phyloP scores from a whole-genome alignment of 2,797 vertebrate genomes.

The Neosilurus mollespiculum region DNA sequence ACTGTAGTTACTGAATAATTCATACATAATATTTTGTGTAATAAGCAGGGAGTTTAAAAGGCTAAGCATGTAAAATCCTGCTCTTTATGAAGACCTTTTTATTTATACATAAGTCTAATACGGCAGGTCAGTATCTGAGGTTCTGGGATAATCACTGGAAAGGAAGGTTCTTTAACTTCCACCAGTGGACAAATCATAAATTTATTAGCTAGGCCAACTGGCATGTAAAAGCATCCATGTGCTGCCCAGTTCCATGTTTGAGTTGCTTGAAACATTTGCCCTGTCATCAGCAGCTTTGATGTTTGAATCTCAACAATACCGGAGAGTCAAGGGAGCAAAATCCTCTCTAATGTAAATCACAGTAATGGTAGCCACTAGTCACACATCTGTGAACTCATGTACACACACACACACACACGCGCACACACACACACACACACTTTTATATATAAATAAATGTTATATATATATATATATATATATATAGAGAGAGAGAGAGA shows the following conservation, averaged over 20 bases:
- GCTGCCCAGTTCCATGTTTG: background rate
- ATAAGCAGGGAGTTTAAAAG: constrained; percentile 12
- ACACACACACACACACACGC: no score
- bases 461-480: no score
- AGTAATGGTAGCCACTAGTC: background rate
- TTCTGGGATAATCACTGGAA: constrained; percentile 6
- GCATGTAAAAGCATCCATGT: background rate
- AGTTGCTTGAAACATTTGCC: background rate
- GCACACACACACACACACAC: no score
- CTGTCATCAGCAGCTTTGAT: background rate
- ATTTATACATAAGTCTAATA: constrained; percentile 39
- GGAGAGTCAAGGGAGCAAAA: background rate
- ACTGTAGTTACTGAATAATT: constrained; percentile 18
- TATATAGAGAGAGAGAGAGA: no score
- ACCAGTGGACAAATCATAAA: background rate
- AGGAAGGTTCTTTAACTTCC: background rate
- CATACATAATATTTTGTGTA: background rate
- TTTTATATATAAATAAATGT: no score
- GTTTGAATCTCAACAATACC: background rate
- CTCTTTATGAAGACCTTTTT: constrained; percentile 46
- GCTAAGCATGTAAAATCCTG: constrained; percentile 41
- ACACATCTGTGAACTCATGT: background rate
- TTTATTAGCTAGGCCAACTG: background rate
- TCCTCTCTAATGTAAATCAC: background rate
- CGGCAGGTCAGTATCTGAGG: constrained; percentile 1